Evolutionary conservation across 2,888 invertebrate species (phyloP).

Genomic region (Odiellus spinosus): DNA sequence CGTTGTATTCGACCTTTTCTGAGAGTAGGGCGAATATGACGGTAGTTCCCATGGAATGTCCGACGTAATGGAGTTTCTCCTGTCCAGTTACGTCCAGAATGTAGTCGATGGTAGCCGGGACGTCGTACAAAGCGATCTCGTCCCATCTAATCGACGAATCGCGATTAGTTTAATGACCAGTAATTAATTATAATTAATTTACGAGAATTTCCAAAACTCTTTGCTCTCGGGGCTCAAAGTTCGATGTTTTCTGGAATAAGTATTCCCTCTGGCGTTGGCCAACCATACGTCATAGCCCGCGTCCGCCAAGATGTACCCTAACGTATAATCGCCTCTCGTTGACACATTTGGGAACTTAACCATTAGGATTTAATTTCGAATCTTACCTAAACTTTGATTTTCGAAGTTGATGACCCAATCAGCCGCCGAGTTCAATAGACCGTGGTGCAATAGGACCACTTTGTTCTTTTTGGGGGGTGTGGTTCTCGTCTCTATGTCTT

Average conservation of each 20-base stretch:
- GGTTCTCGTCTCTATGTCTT: no score
- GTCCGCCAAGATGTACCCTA: background rate
- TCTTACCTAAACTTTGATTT: constrained; percentile 28
- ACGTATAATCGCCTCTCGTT: no score
- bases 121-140: constrained; percentile 36
- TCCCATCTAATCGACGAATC: constrained; percentile 37
- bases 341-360: no score
- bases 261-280: constrained; percentile 35
- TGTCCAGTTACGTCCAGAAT: constrained; percentile 27
- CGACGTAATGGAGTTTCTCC: constrained; percentile 27
- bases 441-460: constrained; percentile 31
- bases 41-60: constrained; percentile 33
- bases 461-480: background rate
- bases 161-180: no score
- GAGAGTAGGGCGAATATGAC: constrained; percentile 28
- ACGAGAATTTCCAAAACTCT: constrained; percentile 32
- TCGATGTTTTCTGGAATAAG: constrained; percentile 29
- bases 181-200: background rate
- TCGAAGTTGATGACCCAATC: constrained; percentile 30
- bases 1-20: constrained; percentile 19
- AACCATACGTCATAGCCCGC: constrained; percentile 37
- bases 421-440: constrained; percentile 28
- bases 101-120: constrained; percentile 35
- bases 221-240: constrained; percentile 22
- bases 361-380: no score